These are phyloP conservation scores for Spilarctia lutea DNA, from an alignment of 2,888 invertebrate genomes.

Conservation along the genomic window DNA sequence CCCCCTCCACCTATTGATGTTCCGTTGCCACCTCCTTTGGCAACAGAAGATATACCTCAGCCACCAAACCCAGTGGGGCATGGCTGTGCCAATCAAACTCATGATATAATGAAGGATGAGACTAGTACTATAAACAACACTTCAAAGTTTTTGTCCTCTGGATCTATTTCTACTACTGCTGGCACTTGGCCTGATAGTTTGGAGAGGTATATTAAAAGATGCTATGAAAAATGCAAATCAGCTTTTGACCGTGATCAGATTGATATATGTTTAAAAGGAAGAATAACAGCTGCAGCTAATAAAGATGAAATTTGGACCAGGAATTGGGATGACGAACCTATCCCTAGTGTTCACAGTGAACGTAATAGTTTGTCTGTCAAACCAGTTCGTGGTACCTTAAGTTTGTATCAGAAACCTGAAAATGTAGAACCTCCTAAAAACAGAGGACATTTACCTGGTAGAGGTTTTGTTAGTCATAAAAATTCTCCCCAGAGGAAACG, in stretches of 20 bases:
- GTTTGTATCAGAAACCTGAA: conserved; percentile 86
- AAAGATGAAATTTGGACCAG: conserved; percentile 95
- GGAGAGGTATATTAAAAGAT: conserved; percentile 95
- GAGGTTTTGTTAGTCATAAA: conserved; percentile 66
- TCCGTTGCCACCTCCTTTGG: conserved; percentile 79
- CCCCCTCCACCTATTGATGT: conserved; percentile 68
- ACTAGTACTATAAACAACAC: conserved; percentile 65
- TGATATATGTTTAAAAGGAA: conserved; percentile 97
- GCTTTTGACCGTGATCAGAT: conserved; percentile 97
- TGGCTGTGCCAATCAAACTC: conserved; percentile 40
- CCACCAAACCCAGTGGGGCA: conserved; percentile 70
- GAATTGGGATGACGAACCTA: conserved; percentile 97
- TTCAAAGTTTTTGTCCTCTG: conserved; percentile 70
- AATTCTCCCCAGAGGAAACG: conserved; percentile 74
- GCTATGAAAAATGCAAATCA: conserved; percentile 96
- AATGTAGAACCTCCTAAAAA: conserved; percentile 63
- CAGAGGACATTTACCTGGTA: conserved; percentile 58
- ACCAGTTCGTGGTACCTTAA: conserved; percentile 85
- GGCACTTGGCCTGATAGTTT: conserved; percentile 93
- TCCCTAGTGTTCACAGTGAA: conserved; percentile 95
- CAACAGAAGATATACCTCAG: conserved; percentile 76
- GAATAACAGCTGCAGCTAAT: conserved; percentile 96
- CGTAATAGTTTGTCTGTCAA: conserved; percentile 89
- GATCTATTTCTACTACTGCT: conserved; percentile 70
- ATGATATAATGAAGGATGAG: conserved; percentile 50